These are phyloP conservation scores for Pampus argenteus DNA, from an alignment of 2,797 vertebrate species.

Conservation along the genomic window DNA sequence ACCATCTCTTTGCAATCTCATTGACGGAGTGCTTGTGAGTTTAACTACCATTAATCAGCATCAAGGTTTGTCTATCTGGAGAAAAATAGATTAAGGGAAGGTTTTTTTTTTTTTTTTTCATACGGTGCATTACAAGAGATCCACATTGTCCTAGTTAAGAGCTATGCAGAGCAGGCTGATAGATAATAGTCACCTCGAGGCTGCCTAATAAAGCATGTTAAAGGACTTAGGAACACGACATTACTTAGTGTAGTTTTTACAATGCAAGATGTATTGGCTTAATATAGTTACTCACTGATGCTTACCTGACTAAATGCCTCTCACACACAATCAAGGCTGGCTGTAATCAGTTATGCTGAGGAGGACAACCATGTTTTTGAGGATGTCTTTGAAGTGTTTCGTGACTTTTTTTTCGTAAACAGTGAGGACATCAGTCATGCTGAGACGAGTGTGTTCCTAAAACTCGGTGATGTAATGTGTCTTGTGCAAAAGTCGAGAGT, in stretches of 20 bases:
- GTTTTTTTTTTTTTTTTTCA: conserved; percentile 83
- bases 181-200: conserved; percentile 96
- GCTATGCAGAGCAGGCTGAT: conserved; percentile 93
- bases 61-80: conserved; percentile 90
- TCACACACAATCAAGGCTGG: conserved; percentile 92
- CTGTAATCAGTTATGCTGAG: conserved; percentile 89
- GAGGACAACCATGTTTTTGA: conserved; percentile 67
- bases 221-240: conserved; percentile 93
- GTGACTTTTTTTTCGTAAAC: conserved; percentile 74
- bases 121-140: conserved; percentile 88
- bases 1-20: conserved; percentile 87
- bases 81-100: conserved; percentile 89
- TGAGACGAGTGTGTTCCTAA: conserved; percentile 44
- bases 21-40: conserved; percentile 87
- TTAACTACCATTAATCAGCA: conserved; percentile 88
- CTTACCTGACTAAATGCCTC: conserved; percentile 98
- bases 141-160: conserved; percentile 83
- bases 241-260: conserved; percentile 98
- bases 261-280: conserved; percentile 99
- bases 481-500: conserved; percentile 37
- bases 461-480: conserved; percentile 61
- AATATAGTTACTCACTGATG: conserved; percentile 99
- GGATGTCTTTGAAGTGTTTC: conserved; percentile 75
- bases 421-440: conserved; percentile 68
- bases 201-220: conserved; percentile 99